phyloP scores from a whole-genome alignment of 2,888 invertebrate species.

The Ophioninae sp. region DNA sequence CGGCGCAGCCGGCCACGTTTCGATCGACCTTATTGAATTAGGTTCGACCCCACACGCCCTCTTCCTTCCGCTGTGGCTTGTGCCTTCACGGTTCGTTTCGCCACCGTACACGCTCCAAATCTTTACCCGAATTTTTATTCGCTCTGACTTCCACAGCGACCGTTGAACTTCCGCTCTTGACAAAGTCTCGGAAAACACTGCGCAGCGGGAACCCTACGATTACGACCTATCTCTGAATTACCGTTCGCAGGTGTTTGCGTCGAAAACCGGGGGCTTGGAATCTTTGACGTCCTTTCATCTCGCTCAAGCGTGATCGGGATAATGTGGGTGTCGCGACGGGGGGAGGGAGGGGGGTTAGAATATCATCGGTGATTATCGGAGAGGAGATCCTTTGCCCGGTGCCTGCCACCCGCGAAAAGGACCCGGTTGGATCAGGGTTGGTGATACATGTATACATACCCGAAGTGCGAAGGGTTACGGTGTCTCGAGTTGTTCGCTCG shows the following conservation, averaged over 20 bases:
- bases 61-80: conserved; percentile 14
- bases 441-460: conserved; percentile 33
- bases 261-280: not conserved
- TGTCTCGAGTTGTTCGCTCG: conserved; percentile 59
- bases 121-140: not conserved
- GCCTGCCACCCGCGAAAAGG: conserved; percentile 28
- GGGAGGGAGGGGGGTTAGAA: no score
- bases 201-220: not conserved
- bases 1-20: conserved; percentile 66
- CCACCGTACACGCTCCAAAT: conserved; percentile 6
- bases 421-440: conserved; percentile 32
- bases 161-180: not conserved
- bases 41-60: conserved; percentile 56
- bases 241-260: not conserved
- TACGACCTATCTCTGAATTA: not conserved
- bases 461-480: conserved; percentile 51
- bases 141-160: not conserved
- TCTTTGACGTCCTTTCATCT: conserved; percentile 3
- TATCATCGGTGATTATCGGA: conserved; percentile 50
- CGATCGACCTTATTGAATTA: conserved; percentile 73
- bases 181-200: not conserved
- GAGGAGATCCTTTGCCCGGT: conserved; percentile 48
- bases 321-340: not conserved
- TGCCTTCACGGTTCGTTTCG: not conserved
- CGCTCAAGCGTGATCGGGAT: conserved; percentile 12